Conservation (phyloP, 2,888 invertebrate genomes). For the Archips xylosteana region DNA sequence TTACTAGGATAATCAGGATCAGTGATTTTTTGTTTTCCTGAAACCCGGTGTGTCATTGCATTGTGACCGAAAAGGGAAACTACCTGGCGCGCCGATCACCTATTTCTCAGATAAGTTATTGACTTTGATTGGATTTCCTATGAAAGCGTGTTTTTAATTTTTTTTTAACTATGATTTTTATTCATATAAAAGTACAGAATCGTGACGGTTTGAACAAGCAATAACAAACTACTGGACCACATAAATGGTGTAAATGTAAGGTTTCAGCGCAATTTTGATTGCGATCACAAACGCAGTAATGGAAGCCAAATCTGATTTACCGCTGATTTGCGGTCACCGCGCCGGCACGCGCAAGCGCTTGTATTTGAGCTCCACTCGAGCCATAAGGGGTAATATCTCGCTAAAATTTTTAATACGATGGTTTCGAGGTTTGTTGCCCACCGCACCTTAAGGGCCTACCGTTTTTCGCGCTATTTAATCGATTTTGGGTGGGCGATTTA, state of each 20-base stretch:
- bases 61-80: no score
- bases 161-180: not conserved
- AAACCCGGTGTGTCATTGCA: no score
- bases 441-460: no score
- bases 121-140: not conserved
- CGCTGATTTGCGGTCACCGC: constrained; percentile 55
- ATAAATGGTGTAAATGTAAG: constrained; percentile 8
- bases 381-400: not conserved
- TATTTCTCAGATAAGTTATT: no score
- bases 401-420: not conserved
- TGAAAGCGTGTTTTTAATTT: not conserved
- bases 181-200: not conserved
- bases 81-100: no score
- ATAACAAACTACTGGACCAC: constrained; percentile 2
- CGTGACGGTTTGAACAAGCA: not conserved
- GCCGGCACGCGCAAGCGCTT: constrained; percentile 26
- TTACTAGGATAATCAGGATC: no score
- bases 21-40: no score
- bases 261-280: constrained; percentile 53
- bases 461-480: no score
- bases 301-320: constrained; percentile 57
- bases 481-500: no score
- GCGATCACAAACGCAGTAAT: constrained; percentile 57
- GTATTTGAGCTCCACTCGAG: constrained; percentile 4
- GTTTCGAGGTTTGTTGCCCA: no score